Percentiles rank a stretch among this genome's conserved stretches.
Conservation (phyloP, 2,113 vertebrate species). For the Nansenia antarctica region DNA sequence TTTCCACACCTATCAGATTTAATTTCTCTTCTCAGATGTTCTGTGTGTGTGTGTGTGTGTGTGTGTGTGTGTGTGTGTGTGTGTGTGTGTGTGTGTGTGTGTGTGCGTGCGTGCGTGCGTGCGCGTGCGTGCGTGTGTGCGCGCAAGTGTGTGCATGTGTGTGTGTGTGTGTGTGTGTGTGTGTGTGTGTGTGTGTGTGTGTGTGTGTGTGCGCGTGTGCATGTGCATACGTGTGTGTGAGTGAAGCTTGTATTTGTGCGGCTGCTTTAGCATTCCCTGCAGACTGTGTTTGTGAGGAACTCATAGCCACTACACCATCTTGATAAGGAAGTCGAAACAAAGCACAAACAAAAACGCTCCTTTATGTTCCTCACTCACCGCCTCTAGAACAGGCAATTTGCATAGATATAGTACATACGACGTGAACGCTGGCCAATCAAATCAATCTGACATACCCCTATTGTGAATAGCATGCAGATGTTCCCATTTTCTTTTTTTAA, state of each 20-base stretch:
- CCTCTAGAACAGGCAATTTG: constrained; percentile 28
- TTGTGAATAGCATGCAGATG: constrained; percentile 54
- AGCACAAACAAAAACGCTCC: constrained; percentile 28
- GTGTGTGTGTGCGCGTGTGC: constrained; percentile 10
- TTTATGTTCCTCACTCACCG: constrained; percentile 27
- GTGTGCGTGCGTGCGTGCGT: background rate
- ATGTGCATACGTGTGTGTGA: background rate
- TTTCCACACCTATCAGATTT: constrained; percentile 34
- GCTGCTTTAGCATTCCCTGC: constrained; percentile 7
- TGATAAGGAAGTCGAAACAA: constrained; percentile 34
- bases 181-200: constrained; percentile 1
- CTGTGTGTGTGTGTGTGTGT: constrained; percentile 13
- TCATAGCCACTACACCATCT: constrained; percentile 32
- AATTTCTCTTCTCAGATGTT: constrained; percentile 9
- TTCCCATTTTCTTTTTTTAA: constrained; percentile 42
- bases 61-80: background rate
- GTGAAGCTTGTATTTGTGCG: background rate
- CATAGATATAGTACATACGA: constrained; percentile 38
- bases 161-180: constrained; percentile 13
- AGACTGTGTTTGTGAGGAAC: constrained; percentile 36
- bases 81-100: constrained; percentile 15
- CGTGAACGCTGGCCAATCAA: constrained; percentile 34
- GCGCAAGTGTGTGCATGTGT: constrained; percentile 1
- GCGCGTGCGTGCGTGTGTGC: constrained; percentile 4
- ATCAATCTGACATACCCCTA: constrained; percentile 42